Evolutionary conservation across 1,140 invertebrate genomes (phyloP), one percentile per base, ranked within the genome.

Genomic region (Caenorhabditis latens): DNA sequence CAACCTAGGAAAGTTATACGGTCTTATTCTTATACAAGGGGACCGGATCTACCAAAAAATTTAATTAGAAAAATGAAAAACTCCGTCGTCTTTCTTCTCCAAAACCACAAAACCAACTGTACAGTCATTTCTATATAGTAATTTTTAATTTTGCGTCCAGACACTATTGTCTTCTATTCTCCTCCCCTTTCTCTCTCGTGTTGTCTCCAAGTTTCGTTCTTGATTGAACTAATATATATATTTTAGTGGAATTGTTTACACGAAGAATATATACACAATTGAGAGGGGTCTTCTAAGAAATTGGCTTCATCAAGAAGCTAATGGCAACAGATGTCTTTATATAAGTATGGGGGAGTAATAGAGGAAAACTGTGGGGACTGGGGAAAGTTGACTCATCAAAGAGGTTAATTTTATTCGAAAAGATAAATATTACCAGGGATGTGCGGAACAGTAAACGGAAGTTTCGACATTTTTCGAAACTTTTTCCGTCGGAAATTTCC

Each of bases 161-260:
- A 21, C 63, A 21, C 58, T 42, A 67, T 67, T 67, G 63, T 67
- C 40, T 53, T 14, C 16, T 53, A 2, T 9, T 53, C 50, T 53
- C 16, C 4, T 4, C 50, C 16, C 9, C n/a, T n/a, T n/a, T n/a
- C n/a, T n/a, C n/a, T n/a, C n/a, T 53, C 9, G 50, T 65, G 40
- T 13, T 42, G 32, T 32, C 32, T 40, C 63, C 63, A 32, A 32
- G 32, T 24, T 61, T n/a, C n/a, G 7, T n/a, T 8, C 42, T 75
- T 75, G 67, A 75, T 75, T 75, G 67, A 75, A 43, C 67, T 75
- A 75, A 75, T 75, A 75, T 75, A 8, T n/a, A 65, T 65, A 65
- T 65, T 65, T 65, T 65, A 46, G 67, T 4, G 24, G 43, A 75
- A 58, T 58, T 58, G 57, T 58, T 58, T 58, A 58, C n/a, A 58